These are phyloP conservation scores for Xanthostigma xanthostigma DNA, from an alignment of 2,888 invertebrate species.

Conservation along the genomic window DNA sequence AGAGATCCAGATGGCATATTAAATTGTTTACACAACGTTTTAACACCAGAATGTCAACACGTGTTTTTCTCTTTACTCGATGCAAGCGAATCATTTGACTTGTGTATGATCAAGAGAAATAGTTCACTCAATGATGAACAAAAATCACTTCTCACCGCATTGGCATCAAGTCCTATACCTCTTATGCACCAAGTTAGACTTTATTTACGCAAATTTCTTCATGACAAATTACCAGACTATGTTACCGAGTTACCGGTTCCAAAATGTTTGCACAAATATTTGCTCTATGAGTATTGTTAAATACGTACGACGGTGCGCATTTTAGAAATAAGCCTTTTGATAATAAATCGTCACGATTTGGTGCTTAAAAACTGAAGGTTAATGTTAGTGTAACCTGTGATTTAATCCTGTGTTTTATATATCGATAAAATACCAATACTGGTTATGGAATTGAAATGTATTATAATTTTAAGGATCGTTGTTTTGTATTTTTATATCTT, in stretches of 20 bases:
- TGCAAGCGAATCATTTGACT: constrained; percentile 63
- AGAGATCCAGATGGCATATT: constrained; percentile 72
- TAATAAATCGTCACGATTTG: too few species aligned
- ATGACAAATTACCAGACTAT: constrained; percentile 37
- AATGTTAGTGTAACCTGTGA: too few species aligned
- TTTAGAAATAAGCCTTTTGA: too few species aligned
- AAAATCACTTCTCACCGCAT: constrained; percentile 45
- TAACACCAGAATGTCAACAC: constrained; percentile 30
- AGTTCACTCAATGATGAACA: constrained; percentile 47
- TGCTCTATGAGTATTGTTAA: constrained; percentile 50
- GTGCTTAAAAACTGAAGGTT: too few species aligned
- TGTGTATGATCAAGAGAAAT: constrained; percentile 64
- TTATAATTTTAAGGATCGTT: too few species aligned
- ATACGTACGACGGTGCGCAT: not conserved
- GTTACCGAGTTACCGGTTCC: constrained; percentile 48
- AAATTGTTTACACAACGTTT: constrained; percentile 57
- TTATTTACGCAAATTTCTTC: constrained; percentile 39
- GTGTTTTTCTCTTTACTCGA: constrained; percentile 53
- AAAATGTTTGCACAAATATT: constrained; percentile 45
- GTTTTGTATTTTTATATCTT: too few species aligned
- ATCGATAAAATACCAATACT: too few species aligned
- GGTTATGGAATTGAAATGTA: too few species aligned
- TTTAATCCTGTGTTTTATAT: too few species aligned
- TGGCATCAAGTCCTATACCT: constrained; percentile 50
- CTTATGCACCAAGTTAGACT: constrained; percentile 50